Evolutionary conservation across 2,113 vertebrate genomes (phyloP).

Genomic region (Heloderma charlesbogerti): DNA sequence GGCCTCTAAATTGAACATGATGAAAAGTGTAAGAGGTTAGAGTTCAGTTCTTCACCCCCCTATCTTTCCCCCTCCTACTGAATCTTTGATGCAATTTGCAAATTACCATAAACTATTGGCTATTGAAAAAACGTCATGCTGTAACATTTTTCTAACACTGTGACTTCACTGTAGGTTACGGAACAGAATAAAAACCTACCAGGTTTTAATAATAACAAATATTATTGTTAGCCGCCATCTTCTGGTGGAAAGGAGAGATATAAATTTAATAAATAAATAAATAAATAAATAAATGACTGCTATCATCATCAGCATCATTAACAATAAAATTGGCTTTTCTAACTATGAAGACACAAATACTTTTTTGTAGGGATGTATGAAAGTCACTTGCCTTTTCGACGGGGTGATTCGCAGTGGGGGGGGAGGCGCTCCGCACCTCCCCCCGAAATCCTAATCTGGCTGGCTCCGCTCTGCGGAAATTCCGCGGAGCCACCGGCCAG

Average conservation of each 20-base stretch:
- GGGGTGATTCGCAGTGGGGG: too few relatives aligned
- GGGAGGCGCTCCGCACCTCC: too few relatives aligned
- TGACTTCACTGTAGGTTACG: neutral
- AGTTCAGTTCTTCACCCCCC: constrained; percentile 14
- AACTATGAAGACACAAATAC: constrained; percentile 53
- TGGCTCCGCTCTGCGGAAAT: too few relatives aligned
- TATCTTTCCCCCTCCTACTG: too few relatives aligned
- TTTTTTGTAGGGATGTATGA: too few relatives aligned
- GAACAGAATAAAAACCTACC: neutral
- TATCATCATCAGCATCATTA: constrained; percentile 56
- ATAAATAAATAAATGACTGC: too few relatives aligned
- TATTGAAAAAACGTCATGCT: too few relatives aligned
- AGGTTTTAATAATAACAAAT: neutral
- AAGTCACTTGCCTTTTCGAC: too few relatives aligned
- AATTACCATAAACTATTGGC: neutral
- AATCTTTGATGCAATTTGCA: constrained; percentile 29
- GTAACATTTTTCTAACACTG: neutral
- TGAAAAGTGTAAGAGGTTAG: constrained; percentile 34
- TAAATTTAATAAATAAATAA: too few relatives aligned
- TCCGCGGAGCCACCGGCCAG: too few relatives aligned
- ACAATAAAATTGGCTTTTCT: constrained; percentile 47
- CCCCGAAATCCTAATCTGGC: too few relatives aligned
- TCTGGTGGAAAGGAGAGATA: neutral
- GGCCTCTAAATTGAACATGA: constrained; percentile 39
- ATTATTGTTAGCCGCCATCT: neutral